Evolutionary conservation across 1,140 invertebrate genomes (phyloP).

Genomic region (Cotesia glomerata): DNA sequence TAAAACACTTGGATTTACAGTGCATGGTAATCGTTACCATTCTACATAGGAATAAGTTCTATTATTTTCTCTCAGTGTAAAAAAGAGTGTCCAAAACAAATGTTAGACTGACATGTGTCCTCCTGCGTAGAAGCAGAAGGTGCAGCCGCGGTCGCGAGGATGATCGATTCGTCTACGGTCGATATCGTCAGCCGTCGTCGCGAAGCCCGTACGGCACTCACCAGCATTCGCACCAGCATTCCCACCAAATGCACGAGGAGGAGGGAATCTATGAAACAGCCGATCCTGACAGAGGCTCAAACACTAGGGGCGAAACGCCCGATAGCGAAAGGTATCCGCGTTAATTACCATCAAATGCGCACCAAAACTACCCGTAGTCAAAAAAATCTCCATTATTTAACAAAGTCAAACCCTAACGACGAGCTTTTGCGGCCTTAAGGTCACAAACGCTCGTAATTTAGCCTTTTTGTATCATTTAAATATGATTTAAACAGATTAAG

Average conservation of each 20-base stretch:
- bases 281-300: slow-evolving; percentile 72
- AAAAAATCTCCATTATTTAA: slow-evolving; percentile 3
- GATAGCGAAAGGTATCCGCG: slow-evolving; percentile 82
- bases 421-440: neutral
- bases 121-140: slow-evolving; percentile 62
- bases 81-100: slow-evolving; percentile 10
- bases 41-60: too few relatives aligned
- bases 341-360: slow-evolving; percentile 36
- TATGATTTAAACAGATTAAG: too few relatives aligned
- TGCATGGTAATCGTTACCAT: too few relatives aligned
- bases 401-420: neutral
- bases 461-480: too few relatives aligned
- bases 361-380: slow-evolving; percentile 4
- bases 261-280: slow-evolving; percentile 86
- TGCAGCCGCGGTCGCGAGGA: slow-evolving; percentile 66
- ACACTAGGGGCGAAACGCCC: slow-evolving; percentile 73
- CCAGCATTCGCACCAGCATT: slow-evolving; percentile 63
- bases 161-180: slow-evolving; percentile 78
- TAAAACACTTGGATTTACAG: too few relatives aligned
- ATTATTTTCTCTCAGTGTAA: too few relatives aligned
- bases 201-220: slow-evolving; percentile 66
- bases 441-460: slow-evolving; percentile 1
- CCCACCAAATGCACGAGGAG: slow-evolving; percentile 73
- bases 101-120: slow-evolving; percentile 9
- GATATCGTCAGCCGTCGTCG: slow-evolving; percentile 77